These are phyloP conservation scores for Calidris pygmaea DNA, from an alignment of 2,113 vertebrate species.

Conservation along the genomic window DNA sequence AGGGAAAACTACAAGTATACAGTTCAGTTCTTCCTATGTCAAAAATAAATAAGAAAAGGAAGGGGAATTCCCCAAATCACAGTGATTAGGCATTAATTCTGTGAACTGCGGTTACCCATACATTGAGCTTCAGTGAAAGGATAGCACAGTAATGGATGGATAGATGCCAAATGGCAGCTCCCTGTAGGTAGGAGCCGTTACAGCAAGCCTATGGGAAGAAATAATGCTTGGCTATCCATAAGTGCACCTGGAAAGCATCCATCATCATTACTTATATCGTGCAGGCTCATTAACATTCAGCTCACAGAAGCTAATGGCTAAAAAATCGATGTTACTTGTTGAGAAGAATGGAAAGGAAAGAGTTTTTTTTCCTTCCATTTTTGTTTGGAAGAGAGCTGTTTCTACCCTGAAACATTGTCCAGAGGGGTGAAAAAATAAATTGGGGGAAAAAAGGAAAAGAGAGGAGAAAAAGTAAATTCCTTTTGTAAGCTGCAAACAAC, in stretches of 20 bases:
- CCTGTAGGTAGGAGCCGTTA: neutral
- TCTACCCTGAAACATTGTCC: neutral
- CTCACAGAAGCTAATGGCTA: constrained; percentile 18
- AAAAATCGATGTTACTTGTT: neutral
- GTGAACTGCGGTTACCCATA: neutral
- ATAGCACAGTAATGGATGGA: neutral
- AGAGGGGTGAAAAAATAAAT: neutral
- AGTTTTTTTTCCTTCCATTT: neutral
- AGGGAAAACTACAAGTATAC: neutral
- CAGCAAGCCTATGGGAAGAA: neutral
- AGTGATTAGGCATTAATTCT: neutral
- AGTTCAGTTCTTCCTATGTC: neutral
- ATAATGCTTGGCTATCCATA: neutral
- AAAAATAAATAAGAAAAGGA: neutral
- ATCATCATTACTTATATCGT: neutral
- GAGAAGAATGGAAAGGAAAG: neutral
- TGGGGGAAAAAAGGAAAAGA: neutral
- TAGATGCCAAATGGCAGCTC: neutral
- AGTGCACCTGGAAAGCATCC: constrained; percentile 16
- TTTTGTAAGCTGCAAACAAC: neutral
- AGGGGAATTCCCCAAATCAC: neutral
- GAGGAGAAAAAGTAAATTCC: neutral
- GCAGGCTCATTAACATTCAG: constrained; percentile 5
- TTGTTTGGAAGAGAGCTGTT: neutral
- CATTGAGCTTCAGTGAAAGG: neutral